Evolutionary conservation across 2,113 vertebrate species (phyloP), one percentile per base, ranked within the genome.

Genomic region (Osmerus mordax): DNA sequence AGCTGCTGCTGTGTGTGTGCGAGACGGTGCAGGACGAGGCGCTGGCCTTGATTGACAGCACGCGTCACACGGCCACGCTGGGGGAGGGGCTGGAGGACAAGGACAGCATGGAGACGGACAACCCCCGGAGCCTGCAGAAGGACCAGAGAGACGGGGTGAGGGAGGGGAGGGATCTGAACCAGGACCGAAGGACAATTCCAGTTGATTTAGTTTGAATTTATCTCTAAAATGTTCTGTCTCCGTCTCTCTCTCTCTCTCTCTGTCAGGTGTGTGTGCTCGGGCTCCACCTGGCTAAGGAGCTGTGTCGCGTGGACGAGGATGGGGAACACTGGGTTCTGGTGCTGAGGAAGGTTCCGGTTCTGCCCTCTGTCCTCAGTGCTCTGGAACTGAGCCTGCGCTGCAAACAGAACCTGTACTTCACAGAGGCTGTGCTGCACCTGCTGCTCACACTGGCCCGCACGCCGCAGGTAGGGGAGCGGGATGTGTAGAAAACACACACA

Each of bases 81-180:
- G 87, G 6, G 74, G 92, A 75, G 63, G 74, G 75, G 0, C 3
- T 67, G 0, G 97, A 99, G 60, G 96, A 96, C 75, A 96, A 95
- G 81, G 96, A 99, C 90, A 95, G 94, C 74, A 99, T 99, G 97
- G 97, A 99, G 80, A 99, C 95, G 0, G 97, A 99, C 0, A 91
- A 92, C 59, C 94, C 93, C 5, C 89, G 93, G 3, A 85, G 86
- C 0, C 90, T 90, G 14, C 95, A 95, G 75, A 98, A 95, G 78
- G 97, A 99, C 92, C 95, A 97, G 80, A 92, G 94, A 69, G 96
- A 99, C 3, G 96, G 96, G 90, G 97, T 97, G 82, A 92, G 88
- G 63, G 16, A 11, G 4, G 52, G 41, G 0, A 16, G 23, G 6
- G 16, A 32, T 47, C 7, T 47, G 32, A 47, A 5, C 41, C 9